These are phyloP conservation scores for Laticauda laticaudata DNA, from an alignment of 2,113 vertebrate species.

Conservation along the genomic window DNA sequence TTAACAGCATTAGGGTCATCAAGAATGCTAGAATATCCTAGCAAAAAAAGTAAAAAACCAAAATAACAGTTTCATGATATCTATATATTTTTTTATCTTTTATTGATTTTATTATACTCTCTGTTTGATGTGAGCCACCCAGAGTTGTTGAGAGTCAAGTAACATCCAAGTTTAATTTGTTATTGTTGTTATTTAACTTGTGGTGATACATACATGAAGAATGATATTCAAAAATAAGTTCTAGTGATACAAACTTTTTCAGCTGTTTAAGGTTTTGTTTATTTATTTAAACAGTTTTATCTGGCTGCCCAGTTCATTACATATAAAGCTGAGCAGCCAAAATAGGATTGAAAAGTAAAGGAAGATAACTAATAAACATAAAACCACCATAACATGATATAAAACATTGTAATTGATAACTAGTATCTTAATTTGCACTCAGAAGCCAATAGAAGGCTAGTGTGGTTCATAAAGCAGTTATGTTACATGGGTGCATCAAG, in stretches of 20 bases:
- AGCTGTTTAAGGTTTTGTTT: neutral
- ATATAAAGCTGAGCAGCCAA: neutral
- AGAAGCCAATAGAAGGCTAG: neutral
- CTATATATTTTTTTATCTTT: neutral
- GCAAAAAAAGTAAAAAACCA: neutral
- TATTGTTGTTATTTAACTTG: neutral
- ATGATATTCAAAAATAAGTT: neutral
- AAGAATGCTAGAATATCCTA: neutral
- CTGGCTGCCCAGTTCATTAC: neutral
- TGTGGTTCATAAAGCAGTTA: neutral
- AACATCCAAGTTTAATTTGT: neutral
- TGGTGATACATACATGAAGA: neutral
- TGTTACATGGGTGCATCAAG: neutral
- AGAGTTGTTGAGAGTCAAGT: neutral
- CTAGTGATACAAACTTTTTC: neutral
- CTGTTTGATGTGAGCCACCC: neutral
- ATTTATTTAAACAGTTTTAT: neutral
- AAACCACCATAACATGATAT: neutral
- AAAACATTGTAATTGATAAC: neutral
- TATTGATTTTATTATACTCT: neutral
- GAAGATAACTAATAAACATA: neutral
- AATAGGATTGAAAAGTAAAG: neutral
- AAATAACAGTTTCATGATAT: neutral
- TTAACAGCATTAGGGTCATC: neutral
- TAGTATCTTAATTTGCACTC: neutral